Evolutionary conservation across 2,113 vertebrate species (phyloP), one percentile per base, ranked within the genome.

Genomic region (Ictidomys tridecemlineatus): DNA sequence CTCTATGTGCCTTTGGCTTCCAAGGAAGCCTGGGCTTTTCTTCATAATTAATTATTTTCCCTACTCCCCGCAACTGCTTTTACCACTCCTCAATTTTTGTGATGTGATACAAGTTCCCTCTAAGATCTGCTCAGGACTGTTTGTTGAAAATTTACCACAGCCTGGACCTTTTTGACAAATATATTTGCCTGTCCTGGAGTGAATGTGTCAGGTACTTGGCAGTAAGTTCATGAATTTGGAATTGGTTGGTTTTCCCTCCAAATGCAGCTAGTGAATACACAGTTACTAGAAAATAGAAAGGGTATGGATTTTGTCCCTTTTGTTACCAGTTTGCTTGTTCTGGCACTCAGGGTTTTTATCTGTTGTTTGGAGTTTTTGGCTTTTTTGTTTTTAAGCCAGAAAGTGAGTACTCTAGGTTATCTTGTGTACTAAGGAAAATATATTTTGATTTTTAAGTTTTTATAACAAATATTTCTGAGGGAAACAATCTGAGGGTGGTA

Each of bases 381-480:
- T 76, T 69, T 37, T 88, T 80, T 67, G 67, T 96, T 70, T 94
- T 79, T 77, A 65, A 95, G n/a, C 85, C n/a, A 87, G 28, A 74
- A 92, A 89, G 26, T 92, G 58, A 72, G 39, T 39, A 73, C 51
- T 92, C 45, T 94, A 65, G 51, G 8, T 92, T 73, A 77, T n/a
- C 79, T 89, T 63, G 45, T 80, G 42, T 83, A 51, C 67, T 82
- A 82, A 96, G 61, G 51, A 56, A 91, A 96, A 96, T 51, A 7
- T 39, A 9, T 78, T 93, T 91, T 51, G 16, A n/a, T 84, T 92
- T 95, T 94, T 95, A 53, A 78, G 26, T 22, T 26, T 85, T n/a
- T 90, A 4, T 73, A 89, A 2, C 85, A 82, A 92, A 13, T 89
- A 63, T 95, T 87, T 73, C 39, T 67, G 73, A 18, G 42, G 26